Evolutionary conservation across 2,797 vertebrate species (phyloP).

Genomic region (Chiroxiphia lanceolata): DNA sequence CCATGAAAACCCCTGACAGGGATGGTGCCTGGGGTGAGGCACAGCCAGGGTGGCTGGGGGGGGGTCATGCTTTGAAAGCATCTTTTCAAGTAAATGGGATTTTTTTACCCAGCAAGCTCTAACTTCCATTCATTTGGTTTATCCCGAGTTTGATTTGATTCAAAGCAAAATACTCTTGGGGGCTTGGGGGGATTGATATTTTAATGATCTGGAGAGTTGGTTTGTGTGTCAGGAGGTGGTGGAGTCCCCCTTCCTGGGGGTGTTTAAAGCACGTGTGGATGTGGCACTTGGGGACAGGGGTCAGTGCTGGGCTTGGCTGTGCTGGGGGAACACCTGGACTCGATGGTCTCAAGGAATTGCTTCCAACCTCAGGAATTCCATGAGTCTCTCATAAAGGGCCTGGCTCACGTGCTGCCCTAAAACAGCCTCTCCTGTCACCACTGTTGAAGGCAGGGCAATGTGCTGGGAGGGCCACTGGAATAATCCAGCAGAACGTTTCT

Average conservation of each 20-base stretch:
- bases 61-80: background rate
- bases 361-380: too few relatives aligned
- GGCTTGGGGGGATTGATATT: background rate
- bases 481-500: background rate
- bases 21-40: background rate
- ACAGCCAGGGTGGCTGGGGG: background rate
- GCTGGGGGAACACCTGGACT: background rate
- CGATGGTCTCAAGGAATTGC: too few relatives aligned
- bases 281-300: background rate
- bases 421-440: background rate
- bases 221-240: background rate
- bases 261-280: background rate
- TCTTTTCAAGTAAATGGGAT: background rate
- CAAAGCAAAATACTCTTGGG: background rate
- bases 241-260: background rate
- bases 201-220: background rate
- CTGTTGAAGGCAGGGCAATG: background rate
- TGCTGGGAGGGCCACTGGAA: background rate
- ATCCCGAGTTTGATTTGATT: background rate
- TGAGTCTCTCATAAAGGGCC: accelerated
- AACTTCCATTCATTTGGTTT: background rate
- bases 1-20: background rate
- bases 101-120: background rate
- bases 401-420: background rate
- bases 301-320: background rate